phyloP scores from a whole-genome alignment of 2,797 vertebrate species.

The Sebastes taczanowskii region DNA sequence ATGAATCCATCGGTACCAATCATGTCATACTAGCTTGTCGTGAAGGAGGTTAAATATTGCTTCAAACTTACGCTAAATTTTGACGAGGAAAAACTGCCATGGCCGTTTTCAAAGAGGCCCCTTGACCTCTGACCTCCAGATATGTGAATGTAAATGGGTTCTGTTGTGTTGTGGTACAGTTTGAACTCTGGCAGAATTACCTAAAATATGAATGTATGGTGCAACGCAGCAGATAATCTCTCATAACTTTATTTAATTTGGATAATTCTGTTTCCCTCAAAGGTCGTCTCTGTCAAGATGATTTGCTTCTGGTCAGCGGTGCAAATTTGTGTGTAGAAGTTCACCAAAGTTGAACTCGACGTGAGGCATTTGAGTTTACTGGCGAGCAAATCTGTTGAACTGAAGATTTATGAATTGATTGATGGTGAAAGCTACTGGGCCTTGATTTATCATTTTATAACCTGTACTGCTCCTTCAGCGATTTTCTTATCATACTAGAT shows the following conservation, averaged over 20 bases:
- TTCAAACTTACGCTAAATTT: no score
- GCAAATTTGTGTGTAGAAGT: not conserved
- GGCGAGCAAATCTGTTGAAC: not conserved
- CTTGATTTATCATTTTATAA: not conserved
- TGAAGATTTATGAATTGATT: not conserved
- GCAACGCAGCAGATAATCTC: not conserved
- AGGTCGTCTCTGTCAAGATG: not conserved
- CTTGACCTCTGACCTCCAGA: no score
- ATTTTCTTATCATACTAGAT: no score
- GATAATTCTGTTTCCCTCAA: not conserved
- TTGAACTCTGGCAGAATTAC: not conserved
- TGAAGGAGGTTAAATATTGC: no score
- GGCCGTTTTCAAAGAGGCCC: no score
- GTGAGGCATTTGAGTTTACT: not conserved
- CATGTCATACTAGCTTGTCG: no score
- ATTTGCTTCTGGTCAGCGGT: not conserved
- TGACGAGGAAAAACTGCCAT: no score
- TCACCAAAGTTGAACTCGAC: not conserved
- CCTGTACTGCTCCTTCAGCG: no score
- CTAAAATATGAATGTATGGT: not conserved
- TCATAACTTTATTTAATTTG: not conserved
- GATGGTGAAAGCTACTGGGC: not conserved
- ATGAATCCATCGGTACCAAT: no score
- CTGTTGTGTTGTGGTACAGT: not conserved
- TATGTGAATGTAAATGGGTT: no score